phyloP scores from a whole-genome alignment of 2,113 vertebrate genomes.

The Osmerus mordax region DNA sequence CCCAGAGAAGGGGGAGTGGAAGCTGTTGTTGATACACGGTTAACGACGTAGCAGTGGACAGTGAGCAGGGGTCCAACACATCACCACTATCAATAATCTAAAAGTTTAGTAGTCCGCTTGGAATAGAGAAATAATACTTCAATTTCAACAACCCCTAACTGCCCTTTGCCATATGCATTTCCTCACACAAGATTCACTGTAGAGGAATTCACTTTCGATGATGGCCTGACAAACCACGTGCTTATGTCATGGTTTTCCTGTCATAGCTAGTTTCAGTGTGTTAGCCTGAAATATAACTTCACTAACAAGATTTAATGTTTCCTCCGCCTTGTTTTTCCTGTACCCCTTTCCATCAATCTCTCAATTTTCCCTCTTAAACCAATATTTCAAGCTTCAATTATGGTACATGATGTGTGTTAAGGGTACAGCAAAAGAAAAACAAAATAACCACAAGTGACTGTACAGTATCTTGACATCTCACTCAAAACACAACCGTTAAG shows the following conservation, averaged over 20 bases:
- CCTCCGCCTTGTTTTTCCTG: conserved; percentile 53
- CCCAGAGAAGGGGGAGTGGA: conserved; percentile 56
- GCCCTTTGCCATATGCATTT: conserved; percentile 52
- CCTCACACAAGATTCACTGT: conserved; percentile 55
- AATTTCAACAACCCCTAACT: conserved; percentile 52
- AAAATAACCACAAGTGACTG: conserved; percentile 55
- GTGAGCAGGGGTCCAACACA: conserved; percentile 61
- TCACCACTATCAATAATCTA: conserved; percentile 70
- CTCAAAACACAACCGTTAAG: conserved; percentile 52
- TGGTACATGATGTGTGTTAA: conserved; percentile 65
- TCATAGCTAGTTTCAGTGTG: conserved; percentile 59
- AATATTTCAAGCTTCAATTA: conserved; percentile 66
- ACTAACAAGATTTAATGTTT: conserved; percentile 64
- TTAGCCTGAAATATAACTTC: conserved; percentile 57
- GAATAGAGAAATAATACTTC: conserved; percentile 69
- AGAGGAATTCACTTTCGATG: conserved; percentile 55
- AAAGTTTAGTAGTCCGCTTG: conserved; percentile 68
- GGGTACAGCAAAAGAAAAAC: conserved; percentile 61
- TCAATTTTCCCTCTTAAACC: conserved; percentile 54
- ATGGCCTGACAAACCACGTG: conserved; percentile 54
- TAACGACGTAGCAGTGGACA: conserved; percentile 64
- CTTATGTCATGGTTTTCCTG: conserved; percentile 60
- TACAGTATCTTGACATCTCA: conserved; percentile 55
- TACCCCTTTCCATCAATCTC: conserved; percentile 51
- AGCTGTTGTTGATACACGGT: conserved; percentile 59